Base-by-base conservation (phyloP, 2,113 vertebrate genomes). In the Empidonax alnorum region DNA sequence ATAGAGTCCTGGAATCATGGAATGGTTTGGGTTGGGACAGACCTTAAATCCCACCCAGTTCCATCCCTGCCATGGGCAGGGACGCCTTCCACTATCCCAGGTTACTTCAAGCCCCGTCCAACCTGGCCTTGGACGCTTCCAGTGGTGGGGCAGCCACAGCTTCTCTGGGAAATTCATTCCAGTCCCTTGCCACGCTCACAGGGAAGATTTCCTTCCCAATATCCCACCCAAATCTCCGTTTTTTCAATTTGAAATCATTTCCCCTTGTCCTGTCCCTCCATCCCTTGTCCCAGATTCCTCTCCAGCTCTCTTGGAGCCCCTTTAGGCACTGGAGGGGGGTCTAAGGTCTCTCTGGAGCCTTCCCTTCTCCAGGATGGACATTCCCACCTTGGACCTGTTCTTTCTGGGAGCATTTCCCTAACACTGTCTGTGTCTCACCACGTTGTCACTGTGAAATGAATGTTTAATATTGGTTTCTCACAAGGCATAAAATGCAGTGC, bases 371-470 rank as follows among this genome's bases (percentile, higher is more conserved):
- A 21, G 37, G 25, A 18, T 41, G 37, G 39, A 30, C 39, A 19
- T 41, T 63, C 37, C 28, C 46, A 3, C 25, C 19, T 59, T 27
- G 14, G 62, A 30, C 1, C 33, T 2, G 8, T 35, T 56, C 30
- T 52, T 46, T 35, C 44, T 37, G 55, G 46, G 28, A 42, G 10
- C n/a, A 3, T 58, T 27, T 44, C 8, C 6, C 1, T 14, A 21
- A 3, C 28, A 1, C 31, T 16, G 9, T 10, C 3, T 21, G 4
- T 20, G 7, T 25, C 50, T 44, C 41, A 14, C 25, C 20, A 8
- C 1, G 27, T 24, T n/a, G 30, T n/a, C 0, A 0, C 59, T 68
- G 9, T 44, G 24, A 35, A 47, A 59, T 31, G 41, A 33, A 4
- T 39, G 3, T 5, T 30, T 22, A 21, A 16, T 50, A 28, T 19